Evolutionary conservation across 2,113 vertebrate genomes (phyloP).

Genomic region (Riparia riparia): DNA sequence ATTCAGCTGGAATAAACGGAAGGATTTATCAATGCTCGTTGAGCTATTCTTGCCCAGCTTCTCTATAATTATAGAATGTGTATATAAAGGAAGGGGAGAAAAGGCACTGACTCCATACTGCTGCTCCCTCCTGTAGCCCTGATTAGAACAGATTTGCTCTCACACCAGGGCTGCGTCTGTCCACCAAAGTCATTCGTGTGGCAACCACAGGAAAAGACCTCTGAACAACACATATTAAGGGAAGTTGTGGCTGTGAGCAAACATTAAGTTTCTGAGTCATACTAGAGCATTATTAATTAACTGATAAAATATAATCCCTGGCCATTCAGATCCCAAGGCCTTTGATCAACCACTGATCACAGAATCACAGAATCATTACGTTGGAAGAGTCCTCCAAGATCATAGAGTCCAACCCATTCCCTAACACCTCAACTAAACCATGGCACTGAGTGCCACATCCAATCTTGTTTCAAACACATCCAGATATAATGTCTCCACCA

Average conservation of each 20-base stretch:
- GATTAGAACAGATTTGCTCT: not conserved
- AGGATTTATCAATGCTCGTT: not conserved
- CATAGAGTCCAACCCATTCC: too few relatives aligned
- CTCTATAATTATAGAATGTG: not conserved
- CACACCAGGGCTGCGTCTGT: not conserved
- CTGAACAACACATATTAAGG: not conserved
- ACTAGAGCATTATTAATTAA: not conserved
- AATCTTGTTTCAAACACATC: too few relatives aligned
- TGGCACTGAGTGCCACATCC: too few relatives aligned
- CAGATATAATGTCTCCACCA: too few relatives aligned
- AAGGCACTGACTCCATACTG: not conserved
- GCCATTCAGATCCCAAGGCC: not conserved
- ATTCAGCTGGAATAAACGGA: slow-evolving; percentile 2
- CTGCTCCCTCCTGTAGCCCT: not conserved
- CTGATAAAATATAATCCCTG: not conserved
- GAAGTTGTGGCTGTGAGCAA: not conserved
- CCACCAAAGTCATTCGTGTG: not conserved
- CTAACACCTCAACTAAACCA: too few relatives aligned
- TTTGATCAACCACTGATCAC: slow-evolving; percentile 3
- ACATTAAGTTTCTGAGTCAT: not conserved
- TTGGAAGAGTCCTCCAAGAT: too few relatives aligned
- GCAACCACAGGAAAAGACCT: not conserved
- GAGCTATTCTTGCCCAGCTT: not conserved
- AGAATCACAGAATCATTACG: too few relatives aligned
- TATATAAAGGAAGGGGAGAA: not conserved